These are phyloP conservation scores for Nomada fucata DNA, from an alignment of 2,888 invertebrate genomes.

Conservation along the genomic window DNA sequence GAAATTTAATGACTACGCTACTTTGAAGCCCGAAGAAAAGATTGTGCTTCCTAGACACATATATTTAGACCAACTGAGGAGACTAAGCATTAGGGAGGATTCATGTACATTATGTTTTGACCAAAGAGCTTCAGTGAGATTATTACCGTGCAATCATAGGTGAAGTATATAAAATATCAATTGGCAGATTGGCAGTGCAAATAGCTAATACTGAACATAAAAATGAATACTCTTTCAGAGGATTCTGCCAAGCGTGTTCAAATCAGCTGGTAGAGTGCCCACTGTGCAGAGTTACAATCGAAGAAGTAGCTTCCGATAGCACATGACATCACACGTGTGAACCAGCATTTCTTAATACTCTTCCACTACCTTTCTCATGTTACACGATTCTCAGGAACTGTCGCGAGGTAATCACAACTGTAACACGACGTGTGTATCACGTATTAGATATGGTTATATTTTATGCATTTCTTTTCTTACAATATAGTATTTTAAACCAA, in stretches of 20 bases:
- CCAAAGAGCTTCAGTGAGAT: conserved; percentile 89
- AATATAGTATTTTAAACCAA: conserved; percentile 70
- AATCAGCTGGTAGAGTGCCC: conserved; percentile 93
- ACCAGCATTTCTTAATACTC: conserved; percentile 63
- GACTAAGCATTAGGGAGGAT: conserved; percentile 91
- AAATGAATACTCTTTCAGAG: conserved; percentile 85
- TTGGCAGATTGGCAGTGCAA: not conserved
- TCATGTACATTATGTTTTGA: conserved; percentile 96
- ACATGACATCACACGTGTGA: conserved; percentile 82
- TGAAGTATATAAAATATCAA: conserved; percentile 81
- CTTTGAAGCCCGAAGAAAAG: conserved; percentile 91
- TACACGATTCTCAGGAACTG: conserved; percentile 63
- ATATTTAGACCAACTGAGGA: conserved; percentile 90
- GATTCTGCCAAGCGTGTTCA: conserved; percentile 93
- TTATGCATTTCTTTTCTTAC: conserved; percentile 69
- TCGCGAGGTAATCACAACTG: conserved; percentile 67
- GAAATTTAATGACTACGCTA: conserved; percentile 91
- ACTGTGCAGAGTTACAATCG: conserved; percentile 91
- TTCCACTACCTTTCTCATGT: conserved; percentile 63
- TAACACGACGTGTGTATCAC: conserved; percentile 39
- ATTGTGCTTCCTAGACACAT: conserved; percentile 93
- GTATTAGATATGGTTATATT: conserved; percentile 49
- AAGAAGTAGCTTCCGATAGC: conserved; percentile 84
- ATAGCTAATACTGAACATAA: conserved; percentile 26
- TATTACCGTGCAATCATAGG: conserved; percentile 94